These are phyloP conservation scores for Troides aeacus DNA, from an alignment of 2,888 invertebrate species.

Conservation along the genomic window DNA sequence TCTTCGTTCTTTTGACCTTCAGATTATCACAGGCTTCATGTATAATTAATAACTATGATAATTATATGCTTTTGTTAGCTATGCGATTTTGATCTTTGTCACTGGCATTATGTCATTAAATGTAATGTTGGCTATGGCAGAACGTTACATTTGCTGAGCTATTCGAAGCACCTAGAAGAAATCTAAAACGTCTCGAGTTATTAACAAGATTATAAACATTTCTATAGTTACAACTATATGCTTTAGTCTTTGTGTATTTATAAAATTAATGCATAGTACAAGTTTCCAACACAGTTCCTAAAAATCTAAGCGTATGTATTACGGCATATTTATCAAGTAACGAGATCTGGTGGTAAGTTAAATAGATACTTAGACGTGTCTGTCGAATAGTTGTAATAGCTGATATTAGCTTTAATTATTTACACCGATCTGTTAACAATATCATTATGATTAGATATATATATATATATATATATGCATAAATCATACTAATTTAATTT, in stretches of 20 bases:
- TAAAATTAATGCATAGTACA: too few species aligned
- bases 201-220: too few species aligned
- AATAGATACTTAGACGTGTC: too few species aligned
- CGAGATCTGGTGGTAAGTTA: too few species aligned
- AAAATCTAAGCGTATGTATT: too few species aligned
- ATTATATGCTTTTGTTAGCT: conserved; percentile 11
- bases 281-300: too few species aligned
- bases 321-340: too few species aligned
- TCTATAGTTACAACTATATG: too few species aligned
- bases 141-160: not conserved
- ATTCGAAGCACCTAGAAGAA: not conserved
- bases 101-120: conserved; percentile 6
- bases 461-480: not conserved
- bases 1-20: conserved; percentile 17
- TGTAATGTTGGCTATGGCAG: not conserved
- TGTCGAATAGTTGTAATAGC: too few species aligned
- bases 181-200: not conserved
- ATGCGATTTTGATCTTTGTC: not conserved
- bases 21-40: conserved; percentile 15
- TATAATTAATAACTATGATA: conserved; percentile 14
- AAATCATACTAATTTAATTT: not conserved
- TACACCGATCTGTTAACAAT: not conserved
- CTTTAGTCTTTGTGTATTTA: too few species aligned
- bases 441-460: not conserved
- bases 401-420: too few species aligned